Evolutionary conservation across 2,797 vertebrate genomes (phyloP), one percentile per base, ranked within the genome.

Genomic region (Pteronotus mesoamericanus): DNA sequence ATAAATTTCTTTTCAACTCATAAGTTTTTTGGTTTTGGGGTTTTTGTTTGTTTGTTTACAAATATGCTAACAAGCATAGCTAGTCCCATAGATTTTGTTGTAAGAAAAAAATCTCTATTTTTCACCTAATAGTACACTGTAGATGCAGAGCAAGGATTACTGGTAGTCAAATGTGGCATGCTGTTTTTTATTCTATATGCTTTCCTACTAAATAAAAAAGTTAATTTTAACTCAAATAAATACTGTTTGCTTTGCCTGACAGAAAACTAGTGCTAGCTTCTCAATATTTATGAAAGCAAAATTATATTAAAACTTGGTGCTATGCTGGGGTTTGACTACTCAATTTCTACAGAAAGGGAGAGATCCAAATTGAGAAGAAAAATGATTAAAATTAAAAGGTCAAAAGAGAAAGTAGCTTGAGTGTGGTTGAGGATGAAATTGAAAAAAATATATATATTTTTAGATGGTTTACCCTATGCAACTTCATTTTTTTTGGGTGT

Each of bases 401-500:
- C 3, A 44, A 78, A 71, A 85, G 68, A 51, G 2, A 3, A 22
- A 69, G 26, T 29, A 51, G 44, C 46, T 29, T 55, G 69, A 78
- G 29, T 55, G 32, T 95, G 32, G 68, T 86, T 94, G 66, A 95
- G 72, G 93, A 95, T 61, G n/a, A 97, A 96, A 96, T 92, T 96
- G 96, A 82, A 48, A 97, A 85, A 95, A 85, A 95, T 42, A 80
- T 89, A n/a, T n/a, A n/a, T 96, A 97, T 94, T 97, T 94, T 97
- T 34, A 74, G 51, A 69, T 55, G 46, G 51, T 96, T 98, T 93
- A 96, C 79, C 71, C 34, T 14, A 69, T 91, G 88, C 85, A 91
- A 88, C n/a, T 97, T 53, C 6, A 26, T 97, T 80, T 55, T 80
- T 55, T 95, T 96, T 84, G 96, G 84, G 82, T 96, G 92, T 94